Percentiles rank a stretch among this genome's conserved stretches.
Evolutionary conservation across 2,888 invertebrate genomes (phyloP).

Genomic region (Drosophila paranaensis): DNA sequence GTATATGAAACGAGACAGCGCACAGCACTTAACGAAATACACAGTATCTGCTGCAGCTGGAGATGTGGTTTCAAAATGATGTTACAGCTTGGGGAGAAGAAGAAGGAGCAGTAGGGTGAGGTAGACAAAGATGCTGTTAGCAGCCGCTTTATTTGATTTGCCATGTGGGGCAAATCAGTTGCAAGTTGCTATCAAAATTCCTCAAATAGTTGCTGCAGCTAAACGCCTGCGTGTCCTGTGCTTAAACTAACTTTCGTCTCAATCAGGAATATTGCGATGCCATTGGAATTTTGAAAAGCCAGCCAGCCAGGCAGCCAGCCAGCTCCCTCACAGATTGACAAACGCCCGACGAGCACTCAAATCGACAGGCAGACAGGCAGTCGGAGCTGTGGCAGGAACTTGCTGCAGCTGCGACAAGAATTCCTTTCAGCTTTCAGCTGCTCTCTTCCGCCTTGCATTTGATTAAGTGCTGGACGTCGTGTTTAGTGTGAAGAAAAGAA

Average conservation of each 20-base stretch:
- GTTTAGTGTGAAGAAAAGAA: slow-evolving; percentile 57
- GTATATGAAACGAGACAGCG: slow-evolving; percentile 32
- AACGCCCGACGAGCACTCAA: slow-evolving; percentile 1
- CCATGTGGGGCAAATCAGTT: slow-evolving; percentile 60
- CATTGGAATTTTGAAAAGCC: slow-evolving; percentile 35
- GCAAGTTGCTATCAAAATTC: slow-evolving; percentile 29
- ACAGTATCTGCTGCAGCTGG: slow-evolving; percentile 10
- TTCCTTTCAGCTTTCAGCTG: slow-evolving; percentile 7
- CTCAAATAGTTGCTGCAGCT: slow-evolving; percentile 34
- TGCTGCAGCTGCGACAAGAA: slow-evolving; percentile 24
- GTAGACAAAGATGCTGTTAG: slow-evolving; percentile 1
- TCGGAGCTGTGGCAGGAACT: slow-evolving; percentile 3
- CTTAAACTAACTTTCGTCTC: slow-evolving; percentile 57
- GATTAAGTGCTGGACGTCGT: slow-evolving; percentile 74
- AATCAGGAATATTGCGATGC: slow-evolving; percentile 70
- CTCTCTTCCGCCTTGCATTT: slow-evolving; percentile 55
- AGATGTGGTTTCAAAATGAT: slow-evolving; percentile 4
- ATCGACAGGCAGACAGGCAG: not conserved
- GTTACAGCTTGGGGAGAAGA: not conserved
- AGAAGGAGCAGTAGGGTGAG: too few species aligned
- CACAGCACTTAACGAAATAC: slow-evolving; percentile 52
- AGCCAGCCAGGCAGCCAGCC: not conserved
- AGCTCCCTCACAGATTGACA: too few species aligned
- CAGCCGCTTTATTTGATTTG: slow-evolving; percentile 57
- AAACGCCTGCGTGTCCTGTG: slow-evolving; percentile 39